Conservation (phyloP, 1,140 invertebrate genomes). For the Aleiodes sp. region DNA sequence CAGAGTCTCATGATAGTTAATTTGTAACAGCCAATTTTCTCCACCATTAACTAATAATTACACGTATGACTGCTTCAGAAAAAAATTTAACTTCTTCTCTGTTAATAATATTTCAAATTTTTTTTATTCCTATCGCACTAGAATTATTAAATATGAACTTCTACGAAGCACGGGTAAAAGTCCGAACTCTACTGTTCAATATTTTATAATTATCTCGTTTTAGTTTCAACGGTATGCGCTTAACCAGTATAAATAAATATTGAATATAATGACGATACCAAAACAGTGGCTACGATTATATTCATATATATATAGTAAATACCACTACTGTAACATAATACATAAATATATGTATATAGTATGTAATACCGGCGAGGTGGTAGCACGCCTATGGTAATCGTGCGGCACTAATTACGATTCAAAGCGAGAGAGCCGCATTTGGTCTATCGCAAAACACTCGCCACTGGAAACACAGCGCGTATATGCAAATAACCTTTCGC, state of each 20-base stretch:
- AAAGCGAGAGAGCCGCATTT: conserved; percentile 19
- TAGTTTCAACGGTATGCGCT: background rate
- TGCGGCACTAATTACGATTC: conserved; percentile 27
- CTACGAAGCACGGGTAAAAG: background rate
- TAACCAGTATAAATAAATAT: background rate
- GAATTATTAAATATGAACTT: background rate
- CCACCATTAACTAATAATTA: no score
- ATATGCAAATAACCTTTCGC: conserved; percentile 4
- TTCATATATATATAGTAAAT: conserved; percentile 1
- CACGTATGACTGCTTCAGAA: no score
- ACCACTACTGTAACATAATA: background rate
- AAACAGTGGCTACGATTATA: background rate
- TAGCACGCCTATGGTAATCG: conserved; percentile 15
- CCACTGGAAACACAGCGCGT: conserved; percentile 5
- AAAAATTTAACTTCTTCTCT: no score
- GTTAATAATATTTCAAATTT: no score
- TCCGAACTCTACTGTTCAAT: background rate
- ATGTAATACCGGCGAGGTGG: background rate
- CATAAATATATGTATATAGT: background rate
- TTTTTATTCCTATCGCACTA: background rate
- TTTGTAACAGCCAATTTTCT: no score
- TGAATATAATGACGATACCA: conserved; percentile 10
- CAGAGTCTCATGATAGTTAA: no score
- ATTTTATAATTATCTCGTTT: conserved; percentile 12
- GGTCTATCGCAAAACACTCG: conserved; percentile 20